Base-by-base conservation (phyloP, 2,113 vertebrate genomes). In the Cyanoderma ruficeps region DNA sequence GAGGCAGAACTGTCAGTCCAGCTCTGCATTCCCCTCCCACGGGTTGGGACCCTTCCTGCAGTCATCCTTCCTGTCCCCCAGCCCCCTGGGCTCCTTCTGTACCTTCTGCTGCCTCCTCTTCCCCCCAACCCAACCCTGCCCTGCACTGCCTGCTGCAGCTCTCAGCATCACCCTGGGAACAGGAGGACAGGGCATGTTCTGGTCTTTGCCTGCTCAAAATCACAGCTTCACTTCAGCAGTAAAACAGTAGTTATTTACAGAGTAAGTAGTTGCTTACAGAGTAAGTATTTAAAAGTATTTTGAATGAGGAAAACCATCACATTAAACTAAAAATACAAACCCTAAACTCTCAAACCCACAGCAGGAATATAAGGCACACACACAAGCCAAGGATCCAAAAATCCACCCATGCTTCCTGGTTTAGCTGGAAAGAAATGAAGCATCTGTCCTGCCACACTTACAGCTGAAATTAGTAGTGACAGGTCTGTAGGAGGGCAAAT, bases 301-400 rank as follows among this genome's bases (percentile, higher is more conserved):
- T 35, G 49, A n/a, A 87, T 60, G 8, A 74, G 19, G 11, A 63
- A 80, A 76, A 12, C 1, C 42, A 70, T 16, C 24, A 33, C 4
- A 61, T 89, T 35, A 55, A 70, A 83, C 2, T 1, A 7, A n/a
- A 63, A 59, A n/a, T 30, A 67, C 39, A 55, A n/a, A 25, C 1
- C 23, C 13, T 5, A 10, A 87, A 49, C 31, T 19, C 12, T 31
- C 53, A 93, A 91, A 72, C 19, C 39, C 57, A 76, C 39, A 57
- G 25, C 10, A 39, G 49, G 13, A 68, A 13, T 0, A 0, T 42
- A 63, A 59, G 3, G 10, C 24, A 61, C 22, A 23, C 6, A 63
- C 4, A 13, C 39, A 55, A 35, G 18, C 61, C 61, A 59, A 83
- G 24, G 35, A 60, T 4, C 2, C 3, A 63, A 57, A 52, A 84